A percentile compares a stretch with the other conserved stretches of the same genome.
Evolutionary conservation across 2,888 invertebrate genomes (phyloP).

Genomic region (Nycteola revayana): DNA sequence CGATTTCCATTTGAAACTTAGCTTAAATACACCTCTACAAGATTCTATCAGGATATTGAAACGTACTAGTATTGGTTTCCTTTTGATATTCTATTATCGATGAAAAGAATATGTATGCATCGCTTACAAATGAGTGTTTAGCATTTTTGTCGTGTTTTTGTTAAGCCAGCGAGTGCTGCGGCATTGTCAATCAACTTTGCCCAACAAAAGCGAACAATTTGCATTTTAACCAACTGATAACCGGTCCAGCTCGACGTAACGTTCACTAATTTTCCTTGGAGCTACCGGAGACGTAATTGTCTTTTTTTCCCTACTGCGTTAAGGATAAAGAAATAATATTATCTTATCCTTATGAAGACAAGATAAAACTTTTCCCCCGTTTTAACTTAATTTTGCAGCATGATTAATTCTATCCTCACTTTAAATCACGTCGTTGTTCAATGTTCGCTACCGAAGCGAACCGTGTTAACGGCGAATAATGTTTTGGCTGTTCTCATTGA

Average conservation of each 20-base stretch:
- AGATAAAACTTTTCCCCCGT: slow-evolving; percentile 47
- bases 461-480: slow-evolving; percentile 10
- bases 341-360: slow-evolving; percentile 46
- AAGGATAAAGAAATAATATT: slow-evolving; percentile 54
- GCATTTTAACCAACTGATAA: slow-evolving; percentile 78
- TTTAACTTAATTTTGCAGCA: slow-evolving; percentile 35
- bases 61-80: no score
- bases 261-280: slow-evolving; percentile 58
- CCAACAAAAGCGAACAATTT: slow-evolving; percentile 75
- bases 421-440: slow-evolving; percentile 11
- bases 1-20: no score
- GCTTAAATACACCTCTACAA: no score
- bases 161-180: slow-evolving; percentile 32
- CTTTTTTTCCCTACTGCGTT: slow-evolving; percentile 46
- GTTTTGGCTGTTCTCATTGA: slow-evolving; percentile 12
- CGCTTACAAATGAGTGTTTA: slow-evolving; percentile 68
- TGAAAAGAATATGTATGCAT: slow-evolving; percentile 45
- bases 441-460: no score
- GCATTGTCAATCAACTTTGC: slow-evolving; percentile 51
- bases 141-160: slow-evolving; percentile 58
- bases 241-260: slow-evolving; percentile 53
- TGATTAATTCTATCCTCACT: slow-evolving; percentile 40
- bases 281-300: slow-evolving; percentile 55
- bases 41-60: no score
- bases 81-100: no score